phyloP scores from a whole-genome alignment of 2,797 vertebrate species.

The Anabas testudineus region DNA sequence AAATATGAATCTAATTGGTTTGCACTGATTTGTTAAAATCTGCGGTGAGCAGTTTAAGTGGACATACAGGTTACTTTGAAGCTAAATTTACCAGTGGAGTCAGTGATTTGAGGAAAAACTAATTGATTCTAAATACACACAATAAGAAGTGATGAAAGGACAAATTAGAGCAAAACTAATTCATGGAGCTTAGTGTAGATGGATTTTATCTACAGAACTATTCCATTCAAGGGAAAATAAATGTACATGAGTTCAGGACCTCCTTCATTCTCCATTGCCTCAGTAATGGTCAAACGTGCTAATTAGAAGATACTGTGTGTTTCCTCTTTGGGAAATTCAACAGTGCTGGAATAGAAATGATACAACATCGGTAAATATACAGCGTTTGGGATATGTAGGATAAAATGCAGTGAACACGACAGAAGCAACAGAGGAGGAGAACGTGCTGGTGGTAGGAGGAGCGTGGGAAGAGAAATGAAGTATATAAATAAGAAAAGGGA shows the following conservation, averaged over 20 bases:
- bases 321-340: slow-evolving; percentile 50
- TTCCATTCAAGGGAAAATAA: slow-evolving; percentile 37
- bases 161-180: slow-evolving; percentile 28
- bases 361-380: slow-evolving; percentile 20
- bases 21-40: too few species aligned
- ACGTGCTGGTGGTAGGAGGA: slow-evolving; percentile 16
- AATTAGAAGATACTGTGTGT: slow-evolving; percentile 62
- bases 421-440: slow-evolving; percentile 14
- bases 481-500: slow-evolving; percentile 24
- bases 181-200: slow-evolving; percentile 13
- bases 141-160: slow-evolving; percentile 16
- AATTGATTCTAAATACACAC: slow-evolving; percentile 11
- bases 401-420: slow-evolving; percentile 26
- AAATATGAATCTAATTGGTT: neutral
- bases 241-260: slow-evolving; percentile 37
- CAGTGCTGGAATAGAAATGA: slow-evolving; percentile 30
- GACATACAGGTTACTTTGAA: neutral
- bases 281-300: slow-evolving; percentile 61
- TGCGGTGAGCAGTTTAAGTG: slow-evolving; percentile 4
- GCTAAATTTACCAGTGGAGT: slow-evolving; percentile 6
- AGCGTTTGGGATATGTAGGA: slow-evolving; percentile 31
- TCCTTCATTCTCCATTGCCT: slow-evolving; percentile 66
- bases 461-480: slow-evolving; percentile 24
- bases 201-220: slow-evolving; percentile 41
- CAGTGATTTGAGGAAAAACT: slow-evolving; percentile 15